Evolutionary conservation across 2,113 vertebrate genomes (phyloP).

Genomic region (Takifugu bimaculatus): DNA sequence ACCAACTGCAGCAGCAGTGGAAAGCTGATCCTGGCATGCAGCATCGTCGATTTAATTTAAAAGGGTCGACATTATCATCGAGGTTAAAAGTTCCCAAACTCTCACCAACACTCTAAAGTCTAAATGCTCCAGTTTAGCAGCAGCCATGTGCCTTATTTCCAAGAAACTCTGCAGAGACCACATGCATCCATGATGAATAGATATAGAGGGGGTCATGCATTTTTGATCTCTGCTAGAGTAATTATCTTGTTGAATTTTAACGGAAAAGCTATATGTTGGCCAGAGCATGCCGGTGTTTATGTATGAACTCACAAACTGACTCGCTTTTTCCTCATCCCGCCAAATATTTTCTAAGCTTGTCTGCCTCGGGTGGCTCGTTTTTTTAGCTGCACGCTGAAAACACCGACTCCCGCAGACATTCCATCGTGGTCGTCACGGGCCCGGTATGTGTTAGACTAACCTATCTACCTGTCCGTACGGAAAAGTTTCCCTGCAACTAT

Average conservation of each 20-base stretch:
- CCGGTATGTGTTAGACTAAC: slow-evolving; percentile 16
- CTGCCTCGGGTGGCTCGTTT: slow-evolving; percentile 57
- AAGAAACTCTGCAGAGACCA: slow-evolving; percentile 1
- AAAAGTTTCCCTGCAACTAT: too few relatives aligned
- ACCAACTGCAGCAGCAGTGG: too few relatives aligned
- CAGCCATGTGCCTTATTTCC: slow-evolving; percentile 8
- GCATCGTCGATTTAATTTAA: too few relatives aligned
- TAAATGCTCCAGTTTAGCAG: background rate
- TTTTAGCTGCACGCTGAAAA: slow-evolving; percentile 65
- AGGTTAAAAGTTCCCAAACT: too few relatives aligned
- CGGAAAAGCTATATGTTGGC: slow-evolving; percentile 64
- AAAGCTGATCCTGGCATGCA: too few relatives aligned
- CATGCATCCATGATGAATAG: slow-evolving; percentile 26
- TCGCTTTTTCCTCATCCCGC: slow-evolving; percentile 45
- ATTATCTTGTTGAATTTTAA: slow-evolving; percentile 77
- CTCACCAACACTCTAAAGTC: too few relatives aligned
- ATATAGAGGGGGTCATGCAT: slow-evolving; percentile 19
- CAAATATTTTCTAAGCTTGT: slow-evolving; percentile 66
- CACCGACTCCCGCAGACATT: slow-evolving; percentile 53
- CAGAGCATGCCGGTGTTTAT: slow-evolving; percentile 68
- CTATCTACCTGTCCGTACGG: too few relatives aligned
- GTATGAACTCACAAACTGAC: slow-evolving; percentile 58
- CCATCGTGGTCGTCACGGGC: slow-evolving; percentile 36
- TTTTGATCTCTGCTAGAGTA: slow-evolving; percentile 66
- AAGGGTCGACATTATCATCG: too few relatives aligned